Percentiles rank a stretch among this genome's conserved stretches.
phyloP scores from a whole-genome alignment of 2,888 invertebrate genomes.

The Acanthosoma haemorrhoidale region DNA sequence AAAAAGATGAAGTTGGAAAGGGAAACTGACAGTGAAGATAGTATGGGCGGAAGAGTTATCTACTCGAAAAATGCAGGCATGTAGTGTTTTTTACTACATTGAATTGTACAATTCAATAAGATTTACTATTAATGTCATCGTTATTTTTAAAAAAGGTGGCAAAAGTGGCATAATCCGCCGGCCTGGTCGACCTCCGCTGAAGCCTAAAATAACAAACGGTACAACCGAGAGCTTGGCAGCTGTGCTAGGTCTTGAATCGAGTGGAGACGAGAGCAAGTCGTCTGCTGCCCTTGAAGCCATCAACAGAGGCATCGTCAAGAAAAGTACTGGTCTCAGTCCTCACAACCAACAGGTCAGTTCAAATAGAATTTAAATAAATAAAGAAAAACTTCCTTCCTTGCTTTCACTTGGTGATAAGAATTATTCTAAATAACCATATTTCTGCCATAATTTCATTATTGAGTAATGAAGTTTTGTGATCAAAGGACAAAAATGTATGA shows the following conservation, averaged over 20 bases:
- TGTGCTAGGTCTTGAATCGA: conserved; percentile 36
- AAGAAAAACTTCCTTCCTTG: no score
- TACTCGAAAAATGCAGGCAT: conserved; percentile 21
- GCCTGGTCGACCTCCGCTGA: conserved; percentile 27
- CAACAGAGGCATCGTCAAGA: conserved; percentile 32
- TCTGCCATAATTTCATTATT: no score
- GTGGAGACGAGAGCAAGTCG: conserved; percentile 31
- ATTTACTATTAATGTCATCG: background rate
- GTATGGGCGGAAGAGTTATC: conserved; percentile 19
- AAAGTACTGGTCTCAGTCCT: conserved; percentile 37
- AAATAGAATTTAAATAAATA: no score
- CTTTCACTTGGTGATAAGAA: no score
- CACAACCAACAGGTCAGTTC: conserved; percentile 40
- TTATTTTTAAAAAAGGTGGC: conserved; percentile 15
- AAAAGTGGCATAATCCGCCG: conserved; percentile 25
- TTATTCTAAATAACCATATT: no score
- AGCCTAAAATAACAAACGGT: conserved; percentile 26
- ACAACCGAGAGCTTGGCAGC: conserved; percentile 35
- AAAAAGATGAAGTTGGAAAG: conserved; percentile 32
- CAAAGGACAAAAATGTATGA: no score
- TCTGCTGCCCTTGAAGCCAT: conserved; percentile 21
- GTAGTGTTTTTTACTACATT: background rate
- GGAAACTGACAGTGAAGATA: conserved; percentile 38
- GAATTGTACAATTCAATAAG: no score
- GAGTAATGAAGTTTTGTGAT: no score